phyloP scores from a whole-genome alignment of 2,797 vertebrate genomes.

The Apogon talboti region DNA sequence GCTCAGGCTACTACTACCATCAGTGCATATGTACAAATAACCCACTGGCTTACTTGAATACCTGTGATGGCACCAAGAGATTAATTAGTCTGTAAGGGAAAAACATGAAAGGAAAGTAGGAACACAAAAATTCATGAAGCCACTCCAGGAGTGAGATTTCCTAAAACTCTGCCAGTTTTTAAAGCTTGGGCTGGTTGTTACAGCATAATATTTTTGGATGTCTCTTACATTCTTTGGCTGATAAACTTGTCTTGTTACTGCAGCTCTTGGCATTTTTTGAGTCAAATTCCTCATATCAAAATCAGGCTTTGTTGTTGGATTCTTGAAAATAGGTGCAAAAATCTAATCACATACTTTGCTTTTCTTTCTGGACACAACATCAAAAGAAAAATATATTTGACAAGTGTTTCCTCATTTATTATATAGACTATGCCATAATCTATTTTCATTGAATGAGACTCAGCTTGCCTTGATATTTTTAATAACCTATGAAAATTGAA shows the following conservation, averaged over 20 bases:
- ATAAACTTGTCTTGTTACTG: slow-evolving; percentile 18
- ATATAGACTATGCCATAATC: too few species aligned
- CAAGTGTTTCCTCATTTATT: too few species aligned
- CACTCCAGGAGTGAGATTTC: slow-evolving; percentile 27
- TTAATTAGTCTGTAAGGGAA: slow-evolving; percentile 34
- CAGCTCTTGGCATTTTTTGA: slow-evolving; percentile 13
- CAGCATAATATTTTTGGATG: slow-evolving; percentile 9
- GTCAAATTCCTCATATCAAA: slow-evolving; percentile 22
- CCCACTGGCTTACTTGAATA: slow-evolving; percentile 8
- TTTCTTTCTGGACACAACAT: too few species aligned
- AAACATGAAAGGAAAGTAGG: slow-evolving; percentile 21
- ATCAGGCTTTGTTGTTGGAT: background rate
- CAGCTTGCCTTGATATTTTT: too few species aligned
- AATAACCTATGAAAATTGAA: too few species aligned
- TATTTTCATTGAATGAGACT: too few species aligned
- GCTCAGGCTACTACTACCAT: slow-evolving; percentile 27
- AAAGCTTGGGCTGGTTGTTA: slow-evolving; percentile 2
- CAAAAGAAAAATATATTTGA: too few species aligned
- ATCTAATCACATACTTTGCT: too few species aligned
- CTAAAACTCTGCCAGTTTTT: slow-evolving; percentile 22
- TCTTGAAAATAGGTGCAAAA: too few species aligned
- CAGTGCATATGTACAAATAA: background rate
- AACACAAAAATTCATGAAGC: slow-evolving; percentile 10
- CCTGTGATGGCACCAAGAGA: slow-evolving; percentile 23
- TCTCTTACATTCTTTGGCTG: slow-evolving; percentile 23